These are phyloP conservation scores for Pseudonaja textilis DNA, from an alignment of 2,113 vertebrate genomes.

Conservation along the genomic window DNA sequence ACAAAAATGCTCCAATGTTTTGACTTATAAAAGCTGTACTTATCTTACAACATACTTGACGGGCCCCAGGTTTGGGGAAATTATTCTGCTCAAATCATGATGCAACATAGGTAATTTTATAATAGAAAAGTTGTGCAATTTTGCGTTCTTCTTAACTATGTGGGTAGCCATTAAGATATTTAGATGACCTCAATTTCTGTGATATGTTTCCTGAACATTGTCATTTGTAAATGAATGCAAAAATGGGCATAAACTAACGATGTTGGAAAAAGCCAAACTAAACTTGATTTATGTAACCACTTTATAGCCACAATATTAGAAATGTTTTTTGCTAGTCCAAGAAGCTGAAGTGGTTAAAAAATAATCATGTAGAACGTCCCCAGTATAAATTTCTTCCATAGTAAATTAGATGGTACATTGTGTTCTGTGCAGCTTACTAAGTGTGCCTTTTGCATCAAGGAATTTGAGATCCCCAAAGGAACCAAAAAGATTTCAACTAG, in stretches of 20 bases:
- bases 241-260: background rate
- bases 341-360: background rate
- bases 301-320: background rate
- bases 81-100: background rate
- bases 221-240: background rate
- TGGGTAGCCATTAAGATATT: background rate
- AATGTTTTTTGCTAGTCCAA: fast-evolving
- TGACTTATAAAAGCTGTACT: background rate
- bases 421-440: constrained; percentile 22
- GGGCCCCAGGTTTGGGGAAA: background rate
- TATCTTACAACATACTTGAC: background rate
- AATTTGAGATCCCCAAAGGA: background rate
- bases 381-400: constrained; percentile 33
- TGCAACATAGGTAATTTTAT: background rate
- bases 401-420: constrained; percentile 58
- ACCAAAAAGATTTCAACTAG: constrained; percentile 40
- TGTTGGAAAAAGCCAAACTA: background rate
- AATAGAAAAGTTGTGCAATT: background rate
- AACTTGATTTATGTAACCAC: background rate
- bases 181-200: background rate
- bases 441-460: background rate
- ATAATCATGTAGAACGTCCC: background rate
- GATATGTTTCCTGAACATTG: background rate
- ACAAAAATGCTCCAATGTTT: background rate
- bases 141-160: background rate